These are phyloP conservation scores for Leptobrachium leishanense DNA, from an alignment of 2,113 vertebrate species.

Conservation along the genomic window DNA sequence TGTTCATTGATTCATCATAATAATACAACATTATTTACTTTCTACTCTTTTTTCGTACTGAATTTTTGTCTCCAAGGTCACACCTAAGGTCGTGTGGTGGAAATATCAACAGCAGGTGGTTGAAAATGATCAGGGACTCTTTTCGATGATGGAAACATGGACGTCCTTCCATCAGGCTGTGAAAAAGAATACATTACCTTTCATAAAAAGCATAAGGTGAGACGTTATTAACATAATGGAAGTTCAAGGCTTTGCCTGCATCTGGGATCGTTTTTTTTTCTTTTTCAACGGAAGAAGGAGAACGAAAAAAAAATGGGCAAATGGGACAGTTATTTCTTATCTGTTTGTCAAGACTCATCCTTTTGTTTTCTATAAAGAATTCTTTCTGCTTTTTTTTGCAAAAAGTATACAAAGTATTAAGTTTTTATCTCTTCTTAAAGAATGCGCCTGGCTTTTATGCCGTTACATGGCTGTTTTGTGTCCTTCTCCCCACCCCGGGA, in stretches of 20 bases:
- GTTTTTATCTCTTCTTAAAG: conserved; percentile 46
- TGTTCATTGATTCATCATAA: no score
- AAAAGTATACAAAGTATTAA: conserved; percentile 28
- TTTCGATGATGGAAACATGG: no score
- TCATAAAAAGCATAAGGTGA: neutral
- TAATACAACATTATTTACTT: no score
- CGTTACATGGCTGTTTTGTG: conserved; percentile 56
- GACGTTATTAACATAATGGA: conserved; percentile 15
- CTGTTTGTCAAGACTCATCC: neutral
- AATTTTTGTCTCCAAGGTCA: no score
- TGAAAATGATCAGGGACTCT: no score
- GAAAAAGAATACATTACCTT: no score
- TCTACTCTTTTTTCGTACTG: no score
- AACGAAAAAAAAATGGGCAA: neutral
- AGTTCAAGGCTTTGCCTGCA: neutral
- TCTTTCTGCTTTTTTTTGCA: conserved; percentile 16
- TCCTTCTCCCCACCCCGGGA: conserved; percentile 56
- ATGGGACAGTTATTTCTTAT: neutral
- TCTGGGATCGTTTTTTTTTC: neutral
- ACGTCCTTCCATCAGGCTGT: no score
- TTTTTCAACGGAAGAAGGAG: neutral
- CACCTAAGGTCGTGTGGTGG: no score
- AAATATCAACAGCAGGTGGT: no score
- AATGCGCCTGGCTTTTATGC: conserved; percentile 57
- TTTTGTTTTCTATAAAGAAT: conserved; percentile 21